Percentiles rank a stretch among this genome's conserved stretches.
Conservation (phyloP, 2,797 vertebrate species). For the Eptatretus atami region DNA sequence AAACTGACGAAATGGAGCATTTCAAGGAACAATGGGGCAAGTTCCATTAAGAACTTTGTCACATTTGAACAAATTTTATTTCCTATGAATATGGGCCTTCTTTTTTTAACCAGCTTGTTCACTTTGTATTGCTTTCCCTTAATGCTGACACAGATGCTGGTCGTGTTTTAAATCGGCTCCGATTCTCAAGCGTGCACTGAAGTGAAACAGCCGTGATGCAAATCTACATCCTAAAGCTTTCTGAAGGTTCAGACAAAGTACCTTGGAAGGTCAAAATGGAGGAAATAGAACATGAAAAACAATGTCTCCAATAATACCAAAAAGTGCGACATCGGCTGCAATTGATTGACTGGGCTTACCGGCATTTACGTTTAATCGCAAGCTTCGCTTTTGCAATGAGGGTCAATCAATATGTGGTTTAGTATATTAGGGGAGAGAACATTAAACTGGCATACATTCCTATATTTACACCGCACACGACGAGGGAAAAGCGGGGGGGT, state of each 20-base stretch:
- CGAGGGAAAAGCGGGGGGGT: no score
- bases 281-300: constrained; percentile 99
- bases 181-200: constrained; percentile 63
- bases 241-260: constrained; percentile 89
- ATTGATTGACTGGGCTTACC: constrained; percentile 61
- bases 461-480: no score
- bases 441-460: no score
- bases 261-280: constrained; percentile 71
- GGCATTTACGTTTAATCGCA: constrained; percentile 26
- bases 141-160: constrained; percentile 47
- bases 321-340: constrained; percentile 74
- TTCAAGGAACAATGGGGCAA: constrained; percentile 88
- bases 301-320: constrained; percentile 84
- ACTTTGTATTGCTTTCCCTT: not conserved
- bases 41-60: not conserved
- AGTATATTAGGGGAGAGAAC: no score
- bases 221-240: constrained; percentile 66
- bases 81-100: not conserved
- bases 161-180: constrained; percentile 89
- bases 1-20: constrained; percentile 92
- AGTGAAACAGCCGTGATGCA: constrained; percentile 87
- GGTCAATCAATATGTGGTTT: no score
- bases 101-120: not conserved
- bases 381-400: no score
- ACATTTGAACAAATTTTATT: no score